Conservation (phyloP, 2,113 vertebrate species). For the Ammodytes dubius region DNA sequence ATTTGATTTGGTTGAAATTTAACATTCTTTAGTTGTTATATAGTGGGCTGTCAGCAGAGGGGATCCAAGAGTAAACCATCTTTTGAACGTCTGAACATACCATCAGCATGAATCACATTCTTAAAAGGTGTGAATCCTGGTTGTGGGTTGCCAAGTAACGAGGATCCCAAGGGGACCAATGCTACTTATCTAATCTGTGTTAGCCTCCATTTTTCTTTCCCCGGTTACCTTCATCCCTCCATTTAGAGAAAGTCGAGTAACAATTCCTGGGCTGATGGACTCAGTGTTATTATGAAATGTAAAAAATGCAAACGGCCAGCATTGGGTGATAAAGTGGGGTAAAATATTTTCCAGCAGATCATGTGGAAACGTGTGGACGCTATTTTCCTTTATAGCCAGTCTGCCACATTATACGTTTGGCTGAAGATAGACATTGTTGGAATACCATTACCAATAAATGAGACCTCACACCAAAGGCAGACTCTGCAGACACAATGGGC, state of each 20-base stretch:
- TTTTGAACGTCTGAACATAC: conserved; percentile 41
- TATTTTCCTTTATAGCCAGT: conserved; percentile 36
- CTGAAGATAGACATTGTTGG: conserved; percentile 43
- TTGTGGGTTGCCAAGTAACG: conserved; percentile 84
- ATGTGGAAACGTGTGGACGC: conserved; percentile 40
- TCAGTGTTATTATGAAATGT: conserved; percentile 20
- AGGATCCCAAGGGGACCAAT: conserved; percentile 70
- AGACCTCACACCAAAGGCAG: conserved; percentile 47
- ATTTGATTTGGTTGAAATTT: conserved; percentile 12
- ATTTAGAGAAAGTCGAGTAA: conserved; percentile 31
- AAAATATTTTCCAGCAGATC: conserved; percentile 40
- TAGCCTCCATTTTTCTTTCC: conserved; percentile 63
- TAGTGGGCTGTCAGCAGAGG: conserved; percentile 63
- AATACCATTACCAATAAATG: conserved; percentile 66
- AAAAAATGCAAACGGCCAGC: conserved; percentile 4
- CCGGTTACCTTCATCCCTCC: conserved; percentile 17
- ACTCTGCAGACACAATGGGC: conserved; percentile 63
- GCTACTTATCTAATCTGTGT: conserved; percentile 70
- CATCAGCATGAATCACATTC: conserved; percentile 66
- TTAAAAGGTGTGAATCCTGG: conserved; percentile 74
- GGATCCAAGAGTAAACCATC: conserved; percentile 50
- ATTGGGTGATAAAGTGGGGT: not conserved
- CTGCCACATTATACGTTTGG: conserved; percentile 42
- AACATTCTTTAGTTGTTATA: conserved; percentile 41
- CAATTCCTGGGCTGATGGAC: conserved; percentile 28